These are phyloP conservation scores for Thripadectes ignobilis DNA, from an alignment of 2,797 vertebrate species.

Conservation along the genomic window DNA sequence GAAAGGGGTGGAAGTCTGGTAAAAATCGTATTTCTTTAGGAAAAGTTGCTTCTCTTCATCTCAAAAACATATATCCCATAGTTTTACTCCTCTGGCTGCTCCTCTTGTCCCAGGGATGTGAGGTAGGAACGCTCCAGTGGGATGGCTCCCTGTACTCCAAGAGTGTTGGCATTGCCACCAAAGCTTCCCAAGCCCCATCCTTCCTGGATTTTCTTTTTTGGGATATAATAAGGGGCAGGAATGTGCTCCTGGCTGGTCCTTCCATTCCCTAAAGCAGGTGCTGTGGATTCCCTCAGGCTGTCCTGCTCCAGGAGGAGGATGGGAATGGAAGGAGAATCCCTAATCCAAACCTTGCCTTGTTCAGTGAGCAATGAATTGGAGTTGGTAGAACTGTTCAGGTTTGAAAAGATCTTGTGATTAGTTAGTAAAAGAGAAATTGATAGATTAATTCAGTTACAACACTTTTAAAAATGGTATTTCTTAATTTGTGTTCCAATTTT, in stretches of 20 bases:
- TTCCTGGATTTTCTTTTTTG: background rate
- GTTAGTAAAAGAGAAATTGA: background rate
- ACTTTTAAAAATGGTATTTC: background rate
- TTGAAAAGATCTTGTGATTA: background rate
- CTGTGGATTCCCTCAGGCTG: background rate
- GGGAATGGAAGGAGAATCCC: background rate
- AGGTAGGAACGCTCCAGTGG: background rate
- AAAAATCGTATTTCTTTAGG: fast-evolving
- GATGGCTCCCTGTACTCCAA: background rate
- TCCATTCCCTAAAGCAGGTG: fast-evolving
- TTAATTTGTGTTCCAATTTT: background rate
- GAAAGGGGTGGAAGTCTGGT: background rate
- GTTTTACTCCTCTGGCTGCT: background rate
- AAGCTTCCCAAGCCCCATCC: fast-evolving
- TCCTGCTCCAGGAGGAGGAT: background rate
- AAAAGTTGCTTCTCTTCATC: background rate
- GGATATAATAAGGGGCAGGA: background rate
- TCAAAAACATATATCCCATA: background rate
- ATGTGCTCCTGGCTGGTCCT: background rate
- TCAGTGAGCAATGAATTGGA: background rate
- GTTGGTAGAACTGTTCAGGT: background rate
- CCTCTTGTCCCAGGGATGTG: fast-evolving
- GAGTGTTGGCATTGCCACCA: background rate
- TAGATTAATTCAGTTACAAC: background rate
- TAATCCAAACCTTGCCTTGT: no score